phyloP scores from a whole-genome alignment of 1,140 invertebrate genomes.

The Bombus confusus region DNA sequence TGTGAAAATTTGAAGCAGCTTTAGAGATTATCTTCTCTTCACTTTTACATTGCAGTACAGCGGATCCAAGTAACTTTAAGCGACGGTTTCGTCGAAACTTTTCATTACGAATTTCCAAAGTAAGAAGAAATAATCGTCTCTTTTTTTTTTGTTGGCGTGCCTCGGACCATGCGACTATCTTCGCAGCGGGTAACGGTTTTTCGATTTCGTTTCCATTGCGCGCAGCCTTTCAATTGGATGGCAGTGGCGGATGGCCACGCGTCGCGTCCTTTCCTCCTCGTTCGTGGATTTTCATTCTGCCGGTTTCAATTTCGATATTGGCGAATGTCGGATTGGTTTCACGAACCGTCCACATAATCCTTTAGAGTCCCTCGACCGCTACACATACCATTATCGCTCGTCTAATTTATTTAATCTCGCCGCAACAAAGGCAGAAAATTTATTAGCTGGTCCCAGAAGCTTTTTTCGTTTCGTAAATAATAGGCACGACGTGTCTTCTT shows the following conservation, averaged over 20 bases:
- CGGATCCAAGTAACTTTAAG: too few relatives aligned
- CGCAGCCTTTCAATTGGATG: constrained; percentile 7
- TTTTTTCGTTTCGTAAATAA: too few relatives aligned
- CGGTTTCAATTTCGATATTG: constrained; percentile 40
- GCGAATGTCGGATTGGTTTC: constrained; percentile 15
- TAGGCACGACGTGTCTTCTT: too few relatives aligned
- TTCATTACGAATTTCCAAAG: too few relatives aligned
- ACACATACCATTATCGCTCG: background rate
- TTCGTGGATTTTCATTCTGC: constrained; percentile 14
- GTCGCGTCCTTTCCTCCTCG: constrained; percentile 5
- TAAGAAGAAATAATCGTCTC: background rate
- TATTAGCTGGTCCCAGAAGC: too few relatives aligned
- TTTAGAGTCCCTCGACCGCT: background rate
- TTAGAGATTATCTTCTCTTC: too few relatives aligned
- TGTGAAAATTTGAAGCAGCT: too few relatives aligned
- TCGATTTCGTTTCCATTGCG: constrained; percentile 11
- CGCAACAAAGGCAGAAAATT: too few relatives aligned
- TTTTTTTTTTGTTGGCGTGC: too few relatives aligned
- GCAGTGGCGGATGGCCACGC: background rate
- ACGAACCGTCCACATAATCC: background rate
- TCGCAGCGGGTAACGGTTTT: background rate
- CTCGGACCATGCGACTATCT: too few relatives aligned
- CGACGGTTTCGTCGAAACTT: too few relatives aligned
- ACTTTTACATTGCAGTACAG: too few relatives aligned
- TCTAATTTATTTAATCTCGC: constrained; percentile 2